Conservation (phyloP, 2,888 invertebrate species). For the Sthenelais limicola region DNA sequence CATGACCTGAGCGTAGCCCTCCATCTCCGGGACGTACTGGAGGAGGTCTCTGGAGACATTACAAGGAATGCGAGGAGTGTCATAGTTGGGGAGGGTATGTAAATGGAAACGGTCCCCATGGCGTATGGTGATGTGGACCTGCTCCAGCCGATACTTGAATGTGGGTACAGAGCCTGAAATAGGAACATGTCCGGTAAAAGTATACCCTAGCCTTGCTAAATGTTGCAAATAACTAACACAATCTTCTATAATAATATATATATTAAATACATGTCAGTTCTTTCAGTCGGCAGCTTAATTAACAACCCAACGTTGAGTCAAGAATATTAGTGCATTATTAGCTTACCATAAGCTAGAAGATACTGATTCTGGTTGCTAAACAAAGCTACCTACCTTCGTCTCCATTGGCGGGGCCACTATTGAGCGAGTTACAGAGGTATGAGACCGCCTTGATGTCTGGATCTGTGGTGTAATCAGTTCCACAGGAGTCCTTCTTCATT, state of each 20-base stretch:
- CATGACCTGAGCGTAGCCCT: conserved; percentile 41
- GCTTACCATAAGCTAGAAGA: no score
- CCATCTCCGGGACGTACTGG: conserved; percentile 38
- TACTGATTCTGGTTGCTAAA: no score
- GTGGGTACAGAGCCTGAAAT: conserved; percentile 44
- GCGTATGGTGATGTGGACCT: conserved; percentile 77
- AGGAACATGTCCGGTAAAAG: no score
- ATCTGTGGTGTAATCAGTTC: background rate
- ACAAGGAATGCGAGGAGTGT: conserved; percentile 81
- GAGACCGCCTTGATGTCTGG: conserved; percentile 30
- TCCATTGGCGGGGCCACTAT: conserved; percentile 36
- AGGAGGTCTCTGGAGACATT: conserved; percentile 70
- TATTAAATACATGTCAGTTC: no score
- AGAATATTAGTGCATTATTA: no score
- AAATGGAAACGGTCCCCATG: conserved; percentile 93
- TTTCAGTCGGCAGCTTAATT: no score
- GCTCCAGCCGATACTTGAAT: conserved; percentile 52
- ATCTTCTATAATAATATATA: no score
- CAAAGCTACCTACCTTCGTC: conserved; percentile 44
- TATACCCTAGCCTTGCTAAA: no score
- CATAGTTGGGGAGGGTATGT: conserved; percentile 84
- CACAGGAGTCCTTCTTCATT: background rate
- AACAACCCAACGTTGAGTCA: no score
- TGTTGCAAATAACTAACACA: no score
- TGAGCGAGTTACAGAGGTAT: conserved; percentile 18